Evolutionary conservation across 2,113 vertebrate genomes (phyloP), one percentile per base, ranked within the genome.

Genomic region (Scatophagus argus): DNA sequence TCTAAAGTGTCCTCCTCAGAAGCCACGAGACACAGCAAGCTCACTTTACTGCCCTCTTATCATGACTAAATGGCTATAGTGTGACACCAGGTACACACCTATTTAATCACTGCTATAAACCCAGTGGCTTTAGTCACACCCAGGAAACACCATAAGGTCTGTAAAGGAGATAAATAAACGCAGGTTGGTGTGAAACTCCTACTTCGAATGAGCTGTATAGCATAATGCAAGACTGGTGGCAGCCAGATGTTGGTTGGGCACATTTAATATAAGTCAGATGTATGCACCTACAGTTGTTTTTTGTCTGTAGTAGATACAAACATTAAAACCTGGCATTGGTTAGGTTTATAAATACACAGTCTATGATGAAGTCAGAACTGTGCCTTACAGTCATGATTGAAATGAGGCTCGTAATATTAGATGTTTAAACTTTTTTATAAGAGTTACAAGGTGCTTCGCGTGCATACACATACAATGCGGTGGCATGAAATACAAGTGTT

Each of bases 71-170:
- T 19, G 34, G 60, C 12, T 19, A 36, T 49, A 34, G 73, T 38
- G 38, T 59, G 66, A 67, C 1, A 17, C 17, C 16, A 34, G 12
- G n/a, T 36, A 79, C 68, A 81, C 82, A 60, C 73, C 72, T 83
- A n/a, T 56, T 54, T 75, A 66, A 84, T 70, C 25, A 56, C 39
- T 23, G 19, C 44, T 38, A 17, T 67, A 71, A 79, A 79, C 51
- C 9, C 39, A 41, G 23, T 67, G 14, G 32, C 55, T 23, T 74
- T 41, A 29, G 34, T 72, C 77, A 79, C 44, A 49, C 14, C 41
- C 17, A 6, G 2, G 4, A 38, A 36, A 59, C 8, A 17, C 16
- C 31, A 0, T 2, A 32, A 27, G 54, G 27, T 0, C 21, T 16
- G 27, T 1, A 38, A 27, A 67, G 58, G 32, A 43, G 6, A 29